Base-by-base conservation (phyloP, 2,113 vertebrate genomes). In the Zingel zingel region DNA sequence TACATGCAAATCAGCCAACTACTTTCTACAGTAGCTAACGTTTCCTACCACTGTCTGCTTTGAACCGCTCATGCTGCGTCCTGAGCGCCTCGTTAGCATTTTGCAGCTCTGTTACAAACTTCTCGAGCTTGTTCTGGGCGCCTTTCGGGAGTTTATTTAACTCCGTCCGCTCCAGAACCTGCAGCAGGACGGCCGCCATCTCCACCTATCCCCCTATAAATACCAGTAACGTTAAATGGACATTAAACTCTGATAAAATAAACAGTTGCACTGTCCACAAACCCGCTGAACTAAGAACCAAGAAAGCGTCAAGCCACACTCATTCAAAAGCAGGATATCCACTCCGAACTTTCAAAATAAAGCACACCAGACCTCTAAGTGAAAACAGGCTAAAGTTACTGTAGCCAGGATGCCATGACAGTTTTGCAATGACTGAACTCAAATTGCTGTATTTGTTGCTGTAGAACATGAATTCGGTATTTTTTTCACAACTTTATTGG, bases 161-260 rank as follows among this genome's bases (percentile, higher is more conserved):
- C 89, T 99, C 98, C 14, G 95, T 58, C 83, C 96, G 96, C 93
- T 98, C 98, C 88, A 99, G 70, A 0, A 96, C 91, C 86, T 98
- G 97, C 91, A 98, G 96, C 92, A 99, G 87, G 65, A 97, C 96
- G 0, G 94, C 96, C 95, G 98, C 97, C 98, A 99, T 99, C 62
- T 86, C 59, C 77, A 1, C 62, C 79, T n/a, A 4, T 11, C 13
- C 5, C 14, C 33, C 15, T 39, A 1, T 6, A 19, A 27, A 48
- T 43, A 43, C 39, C 10, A 85, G 43, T 5, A 50, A n/a, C 4
- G 1, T 0, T 14, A 67, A 66, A 51, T 10, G 0, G 4, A 62
- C n/a, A 0, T 39, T 9, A 77, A 76, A 65, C 70, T 82, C n/a
- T 15, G 39, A 3, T 12, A 39, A 69, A 59, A 33, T 10, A 2